Evolutionary conservation across 2,797 vertebrate species (phyloP), one percentile per base, ranked within the genome.

Genomic region (Bovichtus diacanthus): DNA sequence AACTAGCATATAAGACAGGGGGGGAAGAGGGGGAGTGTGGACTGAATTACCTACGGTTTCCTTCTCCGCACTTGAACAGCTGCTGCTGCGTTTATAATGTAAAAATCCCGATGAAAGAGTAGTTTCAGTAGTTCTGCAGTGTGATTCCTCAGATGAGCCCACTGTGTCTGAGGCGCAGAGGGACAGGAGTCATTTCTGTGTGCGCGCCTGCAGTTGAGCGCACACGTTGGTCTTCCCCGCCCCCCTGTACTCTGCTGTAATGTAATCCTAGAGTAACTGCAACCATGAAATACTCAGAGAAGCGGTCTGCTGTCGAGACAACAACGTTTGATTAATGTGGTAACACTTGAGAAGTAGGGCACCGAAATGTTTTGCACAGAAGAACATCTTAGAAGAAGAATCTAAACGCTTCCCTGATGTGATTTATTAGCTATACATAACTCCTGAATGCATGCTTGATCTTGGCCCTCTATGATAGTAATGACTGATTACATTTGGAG

Each of bases 201-300:
- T 15, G 62, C 54, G 85, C 27, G 76, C 70, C 80, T 78, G 67
- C 55, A 79, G 63, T 31, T 19, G 74, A 84, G 79, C 50, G 65
- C 79, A 74, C 70, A 59, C 76, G 61, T 46, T 21, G 56, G 76
- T 66, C 81, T 87, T 82, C 82, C 76, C 85, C 87, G 66, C 89
- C 78, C 64, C 66, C 71, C 64, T 74, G 68, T 49, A 85, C 75
- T 83, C 80, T 76, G 76, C 78, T 75, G 81, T 18, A 76, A 75
- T 69, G 70, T 76, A 88, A 82, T 77, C 76, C 64, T 3, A 19
- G 51, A 83, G 62, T 67, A 78, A 70, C 74, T 64, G 73, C 73
- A 27, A 29, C 70, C 58, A 25, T 29, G 76, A 53, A 78, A 62
- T 51, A 73, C 38, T 41, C 39, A 23, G 29, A 49, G 21, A 75